Evolutionary conservation across 1,140 invertebrate species (phyloP).

Genomic region (Macrocentrus cingulum): DNA sequence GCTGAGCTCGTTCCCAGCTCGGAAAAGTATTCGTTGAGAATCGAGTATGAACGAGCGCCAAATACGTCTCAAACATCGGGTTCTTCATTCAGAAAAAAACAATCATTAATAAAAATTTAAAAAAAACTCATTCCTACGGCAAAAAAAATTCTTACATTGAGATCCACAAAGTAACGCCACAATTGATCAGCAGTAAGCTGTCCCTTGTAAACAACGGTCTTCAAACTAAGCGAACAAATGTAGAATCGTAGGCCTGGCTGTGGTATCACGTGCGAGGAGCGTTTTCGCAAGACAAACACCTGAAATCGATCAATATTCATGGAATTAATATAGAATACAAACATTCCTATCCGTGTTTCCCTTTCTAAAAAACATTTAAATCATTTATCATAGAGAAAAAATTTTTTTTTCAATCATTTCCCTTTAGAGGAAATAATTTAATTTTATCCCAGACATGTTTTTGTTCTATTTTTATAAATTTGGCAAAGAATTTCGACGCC

Average conservation of each 20-base stretch:
- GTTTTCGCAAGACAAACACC: slow-evolving; percentile 91
- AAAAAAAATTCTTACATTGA: slow-evolving; percentile 55
- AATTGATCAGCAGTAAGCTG: slow-evolving; percentile 94
- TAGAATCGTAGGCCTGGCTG: slow-evolving; percentile 87
- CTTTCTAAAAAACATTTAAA: too few species aligned
- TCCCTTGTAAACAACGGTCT: slow-evolving; percentile 96
- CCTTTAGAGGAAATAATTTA: too few species aligned
- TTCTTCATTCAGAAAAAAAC: slow-evolving; percentile 49
- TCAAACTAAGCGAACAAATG: slow-evolving; percentile 90
- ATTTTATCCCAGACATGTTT: slow-evolving; percentile 7
- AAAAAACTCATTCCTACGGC: too few species aligned
- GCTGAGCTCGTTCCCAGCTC: slow-evolving; percentile 98
- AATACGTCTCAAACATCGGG: slow-evolving; percentile 88
- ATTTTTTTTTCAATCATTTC: too few species aligned
- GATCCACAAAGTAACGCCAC: slow-evolving; percentile 78
- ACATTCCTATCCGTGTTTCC: too few species aligned
- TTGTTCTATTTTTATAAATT: slow-evolving; percentile 32
- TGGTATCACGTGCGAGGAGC: slow-evolving; percentile 85
- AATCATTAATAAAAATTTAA: neutral
- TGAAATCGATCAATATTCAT: slow-evolving; percentile 55
- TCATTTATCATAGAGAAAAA: too few species aligned
- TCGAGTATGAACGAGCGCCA: slow-evolving; percentile 93
- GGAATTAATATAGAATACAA: neutral
- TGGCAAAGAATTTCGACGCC: slow-evolving; percentile 33
- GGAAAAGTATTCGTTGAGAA: slow-evolving; percentile 99